Conservation (phyloP, 2,888 invertebrate genomes). For the Sepioteuthis lessoniana region DNA sequence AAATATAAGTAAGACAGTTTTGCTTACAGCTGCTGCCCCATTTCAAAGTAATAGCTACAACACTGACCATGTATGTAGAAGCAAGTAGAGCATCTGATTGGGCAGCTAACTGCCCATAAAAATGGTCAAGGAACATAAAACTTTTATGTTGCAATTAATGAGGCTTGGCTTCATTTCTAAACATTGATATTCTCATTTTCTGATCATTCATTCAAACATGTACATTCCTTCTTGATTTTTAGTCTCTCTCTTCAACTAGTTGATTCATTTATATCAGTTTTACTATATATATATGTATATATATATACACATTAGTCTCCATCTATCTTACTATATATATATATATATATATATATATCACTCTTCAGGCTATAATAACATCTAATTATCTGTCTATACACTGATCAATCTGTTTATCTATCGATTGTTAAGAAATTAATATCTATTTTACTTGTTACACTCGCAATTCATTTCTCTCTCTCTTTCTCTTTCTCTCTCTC, state of each 20-base stretch:
- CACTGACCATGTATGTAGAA: neutral
- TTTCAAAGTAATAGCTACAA: neutral
- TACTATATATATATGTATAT: no score
- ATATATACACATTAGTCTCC: no score
- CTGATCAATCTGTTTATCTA: no score
- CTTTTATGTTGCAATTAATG: neutral
- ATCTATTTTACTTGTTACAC: no score
- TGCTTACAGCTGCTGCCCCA: neutral
- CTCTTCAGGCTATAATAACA: no score
- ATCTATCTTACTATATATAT: no score
- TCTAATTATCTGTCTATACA: no score
- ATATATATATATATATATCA: no score
- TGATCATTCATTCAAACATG: neutral
- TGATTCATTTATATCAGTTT: no score
- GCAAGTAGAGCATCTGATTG: neutral
- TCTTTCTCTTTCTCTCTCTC: neutral
- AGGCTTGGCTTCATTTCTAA: neutral
- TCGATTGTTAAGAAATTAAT: no score
- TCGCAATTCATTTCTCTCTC: neutral
- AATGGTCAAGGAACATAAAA: neutral
- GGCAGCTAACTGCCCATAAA: neutral
- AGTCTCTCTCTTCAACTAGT: neutral
- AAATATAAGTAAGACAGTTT: neutral
- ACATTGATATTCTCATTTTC: neutral
- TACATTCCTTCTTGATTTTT: neutral